A percentile compares a stretch with the other conserved stretches of the same genome.
Evolutionary conservation across 2,113 vertebrate species (phyloP).

Genomic region (Potamarius usumacintae): DNA sequence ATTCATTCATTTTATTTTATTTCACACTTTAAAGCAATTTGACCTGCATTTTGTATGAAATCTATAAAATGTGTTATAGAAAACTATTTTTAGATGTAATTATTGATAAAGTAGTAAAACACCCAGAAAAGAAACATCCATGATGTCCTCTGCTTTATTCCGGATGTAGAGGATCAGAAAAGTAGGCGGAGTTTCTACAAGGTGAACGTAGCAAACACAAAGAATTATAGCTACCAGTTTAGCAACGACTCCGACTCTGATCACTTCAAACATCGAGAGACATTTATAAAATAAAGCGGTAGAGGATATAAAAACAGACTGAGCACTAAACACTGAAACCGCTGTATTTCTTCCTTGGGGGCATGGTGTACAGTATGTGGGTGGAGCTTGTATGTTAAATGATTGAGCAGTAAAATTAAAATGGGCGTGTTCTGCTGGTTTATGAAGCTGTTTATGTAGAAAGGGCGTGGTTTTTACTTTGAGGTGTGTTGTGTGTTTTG

Average conservation of each 20-base stretch:
- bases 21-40: not conserved
- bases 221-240: not conserved
- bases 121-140: no score
- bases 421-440: not conserved
- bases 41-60: not conserved
- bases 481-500: not conserved
- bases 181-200: no score
- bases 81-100: not conserved
- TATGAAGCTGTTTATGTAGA: not conserved
- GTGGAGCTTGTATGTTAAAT: not conserved
- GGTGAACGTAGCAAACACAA: no score
- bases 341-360: not conserved
- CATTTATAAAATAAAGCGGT: not conserved
- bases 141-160: not conserved
- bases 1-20: not conserved
- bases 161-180: not conserved
- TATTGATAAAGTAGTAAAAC: not conserved
- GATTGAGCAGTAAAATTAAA: not conserved
- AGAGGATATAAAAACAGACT: not conserved
- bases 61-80: not conserved
- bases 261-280: not conserved
- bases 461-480: no score
- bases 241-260: not conserved
- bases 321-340: not conserved
- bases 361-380: not conserved